Conservation (phyloP, 1,140 invertebrate species). For the Drosophila kurseongensis region DNA sequence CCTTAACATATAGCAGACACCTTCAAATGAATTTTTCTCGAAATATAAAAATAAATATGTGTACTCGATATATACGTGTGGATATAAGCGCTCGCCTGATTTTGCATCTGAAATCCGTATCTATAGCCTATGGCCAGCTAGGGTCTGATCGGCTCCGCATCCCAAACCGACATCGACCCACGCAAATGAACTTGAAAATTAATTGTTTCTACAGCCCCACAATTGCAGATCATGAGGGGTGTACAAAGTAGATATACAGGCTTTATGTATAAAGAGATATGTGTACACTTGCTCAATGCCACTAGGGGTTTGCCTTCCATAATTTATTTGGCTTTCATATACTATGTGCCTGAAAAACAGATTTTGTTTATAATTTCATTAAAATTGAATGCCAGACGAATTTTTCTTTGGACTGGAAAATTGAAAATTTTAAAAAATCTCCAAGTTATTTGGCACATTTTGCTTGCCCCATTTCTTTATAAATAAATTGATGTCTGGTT, state of each 20-base stretch:
- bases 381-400: slow-evolving; percentile 43
- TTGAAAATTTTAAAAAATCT: neutral
- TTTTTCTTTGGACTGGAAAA: slow-evolving; percentile 36
- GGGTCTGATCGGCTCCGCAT: slow-evolving; percentile 23
- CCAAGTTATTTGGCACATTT: neutral
- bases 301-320: slow-evolving; percentile 56
- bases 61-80: slow-evolving; percentile 28
- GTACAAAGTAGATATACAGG: neutral
- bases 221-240: slow-evolving; percentile 56
- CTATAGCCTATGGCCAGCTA: slow-evolving; percentile 45
- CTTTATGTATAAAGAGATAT: slow-evolving; percentile 24
- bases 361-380: slow-evolving; percentile 74
- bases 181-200: slow-evolving; percentile 79
- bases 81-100: slow-evolving; percentile 36
- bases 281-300: slow-evolving; percentile 42
- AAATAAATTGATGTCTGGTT: slow-evolving; percentile 5
- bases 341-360: slow-evolving; percentile 24
- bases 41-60: slow-evolving; percentile 81
- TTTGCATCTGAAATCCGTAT: slow-evolving; percentile 50
- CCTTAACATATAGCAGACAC: slow-evolving; percentile 82
- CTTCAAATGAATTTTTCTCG: slow-evolving; percentile 75
- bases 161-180: slow-evolving; percentile 43
- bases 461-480: slow-evolving; percentile 4
- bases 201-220: slow-evolving; percentile 57
- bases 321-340: slow-evolving; percentile 63